Conservation (phyloP, 2,113 vertebrate species). For the Epinephelus moara region DNA sequence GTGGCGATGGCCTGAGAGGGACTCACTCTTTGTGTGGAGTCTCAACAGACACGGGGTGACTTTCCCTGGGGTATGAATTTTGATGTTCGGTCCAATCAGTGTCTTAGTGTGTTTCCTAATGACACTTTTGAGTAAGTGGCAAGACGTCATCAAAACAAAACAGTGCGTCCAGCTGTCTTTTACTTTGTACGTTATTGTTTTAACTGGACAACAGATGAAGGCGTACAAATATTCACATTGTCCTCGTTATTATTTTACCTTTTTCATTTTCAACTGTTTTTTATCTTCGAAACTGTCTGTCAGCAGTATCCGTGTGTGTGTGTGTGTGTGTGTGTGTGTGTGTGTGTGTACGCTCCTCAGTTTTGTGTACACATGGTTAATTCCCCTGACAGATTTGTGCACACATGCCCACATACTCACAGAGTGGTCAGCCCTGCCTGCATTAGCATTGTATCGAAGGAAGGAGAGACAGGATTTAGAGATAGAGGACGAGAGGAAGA, state of each 20-base stretch:
- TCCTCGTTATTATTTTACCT: background rate
- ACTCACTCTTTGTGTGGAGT: background rate
- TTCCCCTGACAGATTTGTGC: slow-evolving; percentile 58
- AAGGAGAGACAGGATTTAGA: slow-evolving; percentile 39
- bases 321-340: background rate
- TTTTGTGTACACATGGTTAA: slow-evolving; percentile 58
- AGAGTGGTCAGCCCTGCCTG: slow-evolving; percentile 50
- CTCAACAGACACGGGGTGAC: background rate
- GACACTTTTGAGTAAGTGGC: background rate
- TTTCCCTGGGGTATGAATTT: slow-evolving; percentile 19
- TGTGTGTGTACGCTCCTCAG: slow-evolving; percentile 38
- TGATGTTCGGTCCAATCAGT: slow-evolving; percentile 25
- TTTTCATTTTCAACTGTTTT: slow-evolving; percentile 1
- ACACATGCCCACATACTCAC: slow-evolving; percentile 31
- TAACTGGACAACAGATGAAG: background rate
- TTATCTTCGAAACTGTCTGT: slow-evolving; percentile 8
- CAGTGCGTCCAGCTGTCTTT: background rate
- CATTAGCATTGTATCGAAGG: slow-evolving; percentile 59
- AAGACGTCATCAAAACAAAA: slow-evolving; percentile 2
- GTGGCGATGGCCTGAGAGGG: background rate
- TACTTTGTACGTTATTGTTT: background rate
- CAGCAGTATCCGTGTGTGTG: slow-evolving; percentile 15
- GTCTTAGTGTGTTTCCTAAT: slow-evolving; percentile 14
- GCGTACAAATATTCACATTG: background rate
- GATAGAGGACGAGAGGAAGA: slow-evolving; percentile 25